A percentile compares a stretch with the other conserved stretches of the same genome.
Conservation (phyloP, 2,797 vertebrate genomes). For the Miopithecus talapoin region DNA sequence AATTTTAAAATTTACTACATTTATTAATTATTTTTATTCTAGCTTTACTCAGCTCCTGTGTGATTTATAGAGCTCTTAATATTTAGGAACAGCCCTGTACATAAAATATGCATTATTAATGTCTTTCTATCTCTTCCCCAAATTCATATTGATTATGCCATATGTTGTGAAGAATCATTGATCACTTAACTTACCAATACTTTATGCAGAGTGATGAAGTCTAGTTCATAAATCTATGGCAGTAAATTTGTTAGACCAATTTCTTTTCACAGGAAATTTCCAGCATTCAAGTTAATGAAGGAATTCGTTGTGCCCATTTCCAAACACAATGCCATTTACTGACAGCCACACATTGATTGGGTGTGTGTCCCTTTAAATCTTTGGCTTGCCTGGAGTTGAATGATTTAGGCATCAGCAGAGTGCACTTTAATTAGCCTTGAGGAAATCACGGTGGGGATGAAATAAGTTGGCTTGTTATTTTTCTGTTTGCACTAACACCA, state of each 20-base stretch:
- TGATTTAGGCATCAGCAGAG: slow-evolving; percentile 66
- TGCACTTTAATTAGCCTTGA: slow-evolving; percentile 82
- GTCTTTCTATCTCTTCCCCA: slow-evolving; percentile 51
- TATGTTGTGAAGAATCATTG: slow-evolving; percentile 45
- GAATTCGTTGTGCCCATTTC: not conserved
- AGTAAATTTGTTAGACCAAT: slow-evolving; percentile 43
- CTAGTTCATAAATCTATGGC: slow-evolving; percentile 63
- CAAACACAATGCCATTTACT: not conserved
- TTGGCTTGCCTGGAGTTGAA: slow-evolving; percentile 37
- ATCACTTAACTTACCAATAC: slow-evolving; percentile 69
- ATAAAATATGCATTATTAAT: slow-evolving; percentile 72
- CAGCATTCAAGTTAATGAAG: not conserved
- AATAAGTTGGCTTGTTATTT: slow-evolving; percentile 79
- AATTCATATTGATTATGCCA: slow-evolving; percentile 61
- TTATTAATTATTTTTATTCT: slow-evolving; percentile 39
- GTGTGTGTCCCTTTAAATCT: slow-evolving; percentile 68
- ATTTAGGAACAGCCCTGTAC: slow-evolving; percentile 14
- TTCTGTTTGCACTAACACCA: slow-evolving; percentile 75
- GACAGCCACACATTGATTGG: not conserved
- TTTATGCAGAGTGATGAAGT: slow-evolving; percentile 68
- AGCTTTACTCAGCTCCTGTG: not conserved
- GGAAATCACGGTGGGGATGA: slow-evolving; percentile 80
- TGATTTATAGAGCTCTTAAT: slow-evolving; percentile 62
- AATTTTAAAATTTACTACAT: not conserved
- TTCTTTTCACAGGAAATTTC: slow-evolving; percentile 15